Conservation (phyloP, 2,797 vertebrate genomes). For the Nothura maculosa region DNA sequence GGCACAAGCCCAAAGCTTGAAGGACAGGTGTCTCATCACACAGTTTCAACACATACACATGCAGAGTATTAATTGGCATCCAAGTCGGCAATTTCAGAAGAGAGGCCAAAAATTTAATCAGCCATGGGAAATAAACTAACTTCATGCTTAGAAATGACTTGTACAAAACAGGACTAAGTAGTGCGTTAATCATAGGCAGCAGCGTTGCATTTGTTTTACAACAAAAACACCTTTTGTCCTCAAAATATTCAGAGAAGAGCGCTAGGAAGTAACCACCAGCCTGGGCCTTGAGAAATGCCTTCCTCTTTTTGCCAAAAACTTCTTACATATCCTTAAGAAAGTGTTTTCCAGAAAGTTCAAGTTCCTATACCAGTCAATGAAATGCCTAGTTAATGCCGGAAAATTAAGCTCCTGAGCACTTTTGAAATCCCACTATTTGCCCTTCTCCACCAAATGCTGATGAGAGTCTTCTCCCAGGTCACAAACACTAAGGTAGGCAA, state of each 20-base stretch:
- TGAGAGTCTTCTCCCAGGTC: neutral
- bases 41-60: conserved; percentile 39
- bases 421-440: neutral
- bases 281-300: neutral
- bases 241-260: neutral
- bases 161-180: neutral
- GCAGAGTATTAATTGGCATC: conserved; percentile 62
- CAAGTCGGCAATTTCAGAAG: conserved; percentile 71
- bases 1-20: conserved; percentile 32
- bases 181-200: neutral
- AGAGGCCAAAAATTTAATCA: conserved; percentile 82
- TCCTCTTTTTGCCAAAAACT: neutral
- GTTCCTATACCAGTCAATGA: neutral
- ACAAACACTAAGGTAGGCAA: neutral
- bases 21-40: conserved; percentile 67
- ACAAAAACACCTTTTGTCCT: neutral
- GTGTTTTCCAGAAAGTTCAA: neutral
- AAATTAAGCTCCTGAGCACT: neutral
- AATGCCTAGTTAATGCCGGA: neutral
- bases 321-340: neutral
- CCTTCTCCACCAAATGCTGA: neutral
- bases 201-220: neutral
- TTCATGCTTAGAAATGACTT: conserved; percentile 11
- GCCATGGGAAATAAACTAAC: conserved; percentile 55
- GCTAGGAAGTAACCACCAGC: neutral